These are phyloP conservation scores for Actinernus sp. DNA, from an alignment of 92 coral and sea anemone species.

Conservation along the genomic window DNA sequence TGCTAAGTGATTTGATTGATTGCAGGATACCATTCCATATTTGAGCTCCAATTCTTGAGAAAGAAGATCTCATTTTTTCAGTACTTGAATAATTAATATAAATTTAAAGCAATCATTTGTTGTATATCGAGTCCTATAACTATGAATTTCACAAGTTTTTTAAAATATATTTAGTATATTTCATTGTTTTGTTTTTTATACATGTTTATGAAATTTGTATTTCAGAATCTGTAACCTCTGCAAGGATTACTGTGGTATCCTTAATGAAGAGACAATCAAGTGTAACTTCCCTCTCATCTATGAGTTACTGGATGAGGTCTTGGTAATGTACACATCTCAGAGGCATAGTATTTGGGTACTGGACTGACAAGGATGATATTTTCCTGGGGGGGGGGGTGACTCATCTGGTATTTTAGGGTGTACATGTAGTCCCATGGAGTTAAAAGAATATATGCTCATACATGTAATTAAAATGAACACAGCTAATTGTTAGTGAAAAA, in stretches of 20 bases:
- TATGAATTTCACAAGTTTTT: too few species aligned
- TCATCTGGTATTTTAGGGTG: neutral
- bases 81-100: too few species aligned
- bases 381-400: neutral
- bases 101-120: too few species aligned
- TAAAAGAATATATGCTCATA: too few species aligned
- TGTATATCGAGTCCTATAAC: too few species aligned
- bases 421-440: neutral
- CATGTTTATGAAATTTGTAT: neutral
- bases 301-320: slow-evolving; percentile 94
- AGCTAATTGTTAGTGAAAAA: too few species aligned
- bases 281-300: slow-evolving; percentile 87
- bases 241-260: slow-evolving; percentile 96
- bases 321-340: slow-evolving; percentile 79
- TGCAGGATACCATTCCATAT: too few species aligned
- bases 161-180: neutral
- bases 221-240: slow-evolving; percentile 84
- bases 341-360: too few species aligned
- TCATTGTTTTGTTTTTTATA: neutral
- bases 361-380: neutral
- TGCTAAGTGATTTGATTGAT: too few species aligned
- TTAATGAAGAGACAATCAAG: slow-evolving; percentile 94
- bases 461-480: too few species aligned
- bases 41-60: too few species aligned
- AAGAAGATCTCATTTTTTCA: neutral